Conservation (phyloP, 1,140 invertebrate species). For the Drosophila athabasca region DNA sequence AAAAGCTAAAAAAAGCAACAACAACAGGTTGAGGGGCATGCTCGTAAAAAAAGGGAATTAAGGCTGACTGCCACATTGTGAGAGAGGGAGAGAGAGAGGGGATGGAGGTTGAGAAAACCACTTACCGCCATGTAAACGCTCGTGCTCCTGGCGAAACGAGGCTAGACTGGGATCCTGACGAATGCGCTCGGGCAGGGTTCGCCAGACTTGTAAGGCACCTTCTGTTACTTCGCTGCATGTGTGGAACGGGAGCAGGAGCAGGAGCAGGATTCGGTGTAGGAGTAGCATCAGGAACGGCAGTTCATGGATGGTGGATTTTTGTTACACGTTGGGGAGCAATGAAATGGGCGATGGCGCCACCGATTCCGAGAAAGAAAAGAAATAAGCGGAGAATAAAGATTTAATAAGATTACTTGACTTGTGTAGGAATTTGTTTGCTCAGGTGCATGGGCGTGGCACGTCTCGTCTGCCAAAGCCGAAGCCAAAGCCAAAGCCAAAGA, state of each 20-base stretch:
- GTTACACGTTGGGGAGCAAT: conserved; percentile 72
- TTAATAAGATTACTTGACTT: conserved; percentile 70
- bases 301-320: conserved; percentile 54
- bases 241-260: not conserved
- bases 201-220: conserved; percentile 87
- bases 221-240: conserved; percentile 86
- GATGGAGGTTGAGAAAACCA: conserved; percentile 21
- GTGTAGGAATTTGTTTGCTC: conserved; percentile 68
- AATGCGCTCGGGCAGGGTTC: conserved; percentile 86
- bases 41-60: conserved; percentile 22
- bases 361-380: conserved; percentile 20
- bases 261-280: not conserved
- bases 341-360: conserved; percentile 32
- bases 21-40: conserved; percentile 23
- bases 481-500: conserved; percentile 33
- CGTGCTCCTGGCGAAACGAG: conserved; percentile 86
- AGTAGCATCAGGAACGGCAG: conserved; percentile 2
- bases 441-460: conserved; percentile 58
- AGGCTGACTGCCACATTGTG: conserved; percentile 9
- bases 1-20: conserved; percentile 55
- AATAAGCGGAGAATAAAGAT: conserved; percentile 60
- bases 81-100: conserved; percentile 9
- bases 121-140: conserved; percentile 85
- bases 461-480: not conserved
- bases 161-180: conserved; percentile 87